Base-by-base conservation (phyloP, 2,888 invertebrate species). In the Pseudococcus longispinus region DNA sequence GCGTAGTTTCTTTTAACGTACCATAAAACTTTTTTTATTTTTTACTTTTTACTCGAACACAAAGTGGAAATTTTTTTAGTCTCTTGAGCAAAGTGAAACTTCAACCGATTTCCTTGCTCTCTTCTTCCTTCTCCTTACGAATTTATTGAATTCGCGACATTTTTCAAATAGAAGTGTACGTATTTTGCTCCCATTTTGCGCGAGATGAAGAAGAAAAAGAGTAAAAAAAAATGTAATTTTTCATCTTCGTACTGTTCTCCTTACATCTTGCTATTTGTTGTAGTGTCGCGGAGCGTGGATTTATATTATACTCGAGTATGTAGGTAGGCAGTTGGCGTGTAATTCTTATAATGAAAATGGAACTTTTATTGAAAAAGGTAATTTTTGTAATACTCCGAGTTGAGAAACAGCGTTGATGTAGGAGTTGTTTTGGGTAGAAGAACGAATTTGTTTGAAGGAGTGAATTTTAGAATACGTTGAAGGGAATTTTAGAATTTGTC, bases 71-170 rank as follows among this genome's bases (percentile, higher is more conserved):
- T 70, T 70, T 70, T 70, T 70, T 29, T 29, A 29, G 70, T 70
- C 70, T 70, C 70, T 70, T 29, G 70, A 70, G 70, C 70, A 29
- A 70, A 70, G 70, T 70, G 29, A 29, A 70, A 70, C 70, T 70
- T 70, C 29, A 70, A 29, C 70, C 70, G 29, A 70, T 70, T 29
- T 70, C 29, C 70, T 70, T 29, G 70, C 70, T 70, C 26, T 60
- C 23, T 26, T 29, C 26, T 70, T 15, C 15, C 70, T 26, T 70
- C 11, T 29, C 29, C 70, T 70, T 70, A 29, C 60, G 70, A 70
- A 70, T 32, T 70, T 70, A 70, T 70, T 29, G 70, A 70, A 70
- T 70, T 70, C 70, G 70, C 70, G 70, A 70, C 70, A 70, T 70
- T 70, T 70, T 70, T 70, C 70, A 29, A 70, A 70, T 32, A 70